phyloP scores from a whole-genome alignment of 1,140 invertebrate genomes.

The Gryllus bimaculatus region DNA sequence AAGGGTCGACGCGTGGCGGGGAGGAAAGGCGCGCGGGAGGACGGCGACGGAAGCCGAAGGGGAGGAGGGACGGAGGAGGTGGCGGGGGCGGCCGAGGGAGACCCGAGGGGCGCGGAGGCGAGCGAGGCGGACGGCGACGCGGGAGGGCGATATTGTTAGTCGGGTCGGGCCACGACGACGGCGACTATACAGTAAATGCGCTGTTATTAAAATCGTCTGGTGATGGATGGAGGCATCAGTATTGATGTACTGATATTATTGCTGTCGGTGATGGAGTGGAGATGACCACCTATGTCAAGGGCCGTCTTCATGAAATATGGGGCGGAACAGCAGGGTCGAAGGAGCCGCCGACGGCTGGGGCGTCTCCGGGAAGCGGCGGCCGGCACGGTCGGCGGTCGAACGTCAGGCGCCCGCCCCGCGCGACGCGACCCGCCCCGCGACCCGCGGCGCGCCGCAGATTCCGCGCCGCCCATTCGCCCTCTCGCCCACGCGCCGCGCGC shows the following conservation, averaged over 20 bases:
- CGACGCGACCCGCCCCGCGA: too few species aligned
- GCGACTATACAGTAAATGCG: slow-evolving; percentile 18
- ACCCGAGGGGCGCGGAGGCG: not conserved
- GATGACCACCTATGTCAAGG: slow-evolving; percentile 19
- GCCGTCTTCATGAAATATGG: slow-evolving; percentile 23
- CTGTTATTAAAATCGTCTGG: slow-evolving; percentile 27
- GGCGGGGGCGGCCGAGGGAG: slow-evolving; percentile 6
- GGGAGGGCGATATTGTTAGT: slow-evolving; percentile 17
- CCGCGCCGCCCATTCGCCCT: too few species aligned
- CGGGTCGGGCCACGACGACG: slow-evolving; percentile 11
- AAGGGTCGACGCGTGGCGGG: not conserved
- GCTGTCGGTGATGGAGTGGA: slow-evolving; percentile 20
- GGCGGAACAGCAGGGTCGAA: not conserved
- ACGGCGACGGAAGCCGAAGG: not conserved
- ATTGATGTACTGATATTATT: slow-evolving; percentile 22
- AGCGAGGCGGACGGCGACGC: not conserved
- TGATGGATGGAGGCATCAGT: slow-evolving; percentile 25
- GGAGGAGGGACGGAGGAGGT: not conserved
- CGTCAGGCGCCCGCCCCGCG: too few species aligned
- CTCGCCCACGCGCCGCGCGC: too few species aligned
- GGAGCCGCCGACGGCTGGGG: not conserved
- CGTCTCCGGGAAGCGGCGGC: not conserved
- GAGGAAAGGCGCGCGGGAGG: not conserved
- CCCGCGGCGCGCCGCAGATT: too few species aligned
- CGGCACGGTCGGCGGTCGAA: too few species aligned